Evolutionary conservation across 2,113 vertebrate genomes (phyloP).

Genomic region (Ptychochromis oligacanthus): DNA sequence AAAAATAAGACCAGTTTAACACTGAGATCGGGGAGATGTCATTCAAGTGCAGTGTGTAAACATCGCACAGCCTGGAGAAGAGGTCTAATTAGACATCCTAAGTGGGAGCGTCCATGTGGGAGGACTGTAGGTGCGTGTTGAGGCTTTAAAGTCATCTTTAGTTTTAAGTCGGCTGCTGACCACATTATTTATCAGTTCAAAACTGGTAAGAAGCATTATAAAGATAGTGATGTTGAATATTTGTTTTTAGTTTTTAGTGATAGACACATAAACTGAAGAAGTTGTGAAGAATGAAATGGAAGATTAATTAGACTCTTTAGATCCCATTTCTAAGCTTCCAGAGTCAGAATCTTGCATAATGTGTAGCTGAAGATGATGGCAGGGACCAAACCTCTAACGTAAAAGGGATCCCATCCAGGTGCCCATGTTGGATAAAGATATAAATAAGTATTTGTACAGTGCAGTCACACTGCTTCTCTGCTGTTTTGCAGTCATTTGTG

Average conservation of each 20-base stretch:
- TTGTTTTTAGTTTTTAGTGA: not conserved
- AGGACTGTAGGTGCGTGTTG: not conserved
- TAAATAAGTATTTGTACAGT: not conserved
- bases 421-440: not conserved
- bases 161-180: not conserved
- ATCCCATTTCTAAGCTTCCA: not conserved
- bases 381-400: not conserved
- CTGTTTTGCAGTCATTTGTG: not conserved
- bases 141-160: constrained; percentile 2
- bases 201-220: not conserved
- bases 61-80: not conserved
- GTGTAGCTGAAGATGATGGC: not conserved
- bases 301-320: not conserved
- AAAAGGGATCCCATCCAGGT: not conserved
- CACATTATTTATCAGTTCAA: not conserved
- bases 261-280: not conserved
- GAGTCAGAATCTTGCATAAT: not conserved
- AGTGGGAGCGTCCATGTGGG: not conserved
- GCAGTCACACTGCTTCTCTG: not conserved
- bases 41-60: not conserved
- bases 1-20: not conserved
- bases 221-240: not conserved
- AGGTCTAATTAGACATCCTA: not conserved
- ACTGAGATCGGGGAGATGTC: not conserved
- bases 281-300: not conserved